phyloP scores from a whole-genome alignment of 2,113 vertebrate genomes.

The Rhagologus leucostigma region DNA sequence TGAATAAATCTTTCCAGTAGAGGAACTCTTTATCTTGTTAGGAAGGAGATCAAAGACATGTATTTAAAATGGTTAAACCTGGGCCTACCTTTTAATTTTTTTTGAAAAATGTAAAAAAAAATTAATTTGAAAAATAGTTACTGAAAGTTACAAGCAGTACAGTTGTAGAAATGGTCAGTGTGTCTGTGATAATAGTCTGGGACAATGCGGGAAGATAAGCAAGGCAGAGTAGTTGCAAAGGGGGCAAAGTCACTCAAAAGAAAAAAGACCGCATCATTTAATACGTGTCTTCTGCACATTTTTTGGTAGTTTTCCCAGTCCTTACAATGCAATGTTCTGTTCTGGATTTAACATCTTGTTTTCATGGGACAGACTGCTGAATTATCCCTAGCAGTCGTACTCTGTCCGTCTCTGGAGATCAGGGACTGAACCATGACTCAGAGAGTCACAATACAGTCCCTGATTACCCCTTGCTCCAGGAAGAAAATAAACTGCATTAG shows the following conservation, averaged over 20 bases:
- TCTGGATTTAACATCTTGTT: background rate
- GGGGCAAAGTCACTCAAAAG: background rate
- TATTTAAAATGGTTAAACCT: background rate
- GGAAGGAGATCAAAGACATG: background rate
- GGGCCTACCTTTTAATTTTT: background rate
- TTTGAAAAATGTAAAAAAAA: background rate
- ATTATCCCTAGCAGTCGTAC: background rate
- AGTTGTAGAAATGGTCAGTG: background rate
- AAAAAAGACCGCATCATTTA: background rate
- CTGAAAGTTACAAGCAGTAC: background rate
- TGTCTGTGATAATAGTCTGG: background rate
- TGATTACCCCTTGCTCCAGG: constrained; percentile 56
- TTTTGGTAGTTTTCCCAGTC: background rate
- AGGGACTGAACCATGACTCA: constrained; percentile 22
- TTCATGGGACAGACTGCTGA: background rate
- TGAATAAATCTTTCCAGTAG: background rate
- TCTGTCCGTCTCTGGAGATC: constrained; percentile 4
- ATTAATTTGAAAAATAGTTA: background rate
- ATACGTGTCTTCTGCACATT: background rate
- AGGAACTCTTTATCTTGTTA: background rate
- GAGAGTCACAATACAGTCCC: constrained; percentile 37
- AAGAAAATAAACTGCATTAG: constrained; percentile 67
- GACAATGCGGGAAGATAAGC: background rate
- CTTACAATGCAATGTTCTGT: background rate
- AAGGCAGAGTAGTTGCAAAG: background rate